phyloP scores from a whole-genome alignment of 2,797 vertebrate species.

The Scolopax bukidnonensis region DNA sequence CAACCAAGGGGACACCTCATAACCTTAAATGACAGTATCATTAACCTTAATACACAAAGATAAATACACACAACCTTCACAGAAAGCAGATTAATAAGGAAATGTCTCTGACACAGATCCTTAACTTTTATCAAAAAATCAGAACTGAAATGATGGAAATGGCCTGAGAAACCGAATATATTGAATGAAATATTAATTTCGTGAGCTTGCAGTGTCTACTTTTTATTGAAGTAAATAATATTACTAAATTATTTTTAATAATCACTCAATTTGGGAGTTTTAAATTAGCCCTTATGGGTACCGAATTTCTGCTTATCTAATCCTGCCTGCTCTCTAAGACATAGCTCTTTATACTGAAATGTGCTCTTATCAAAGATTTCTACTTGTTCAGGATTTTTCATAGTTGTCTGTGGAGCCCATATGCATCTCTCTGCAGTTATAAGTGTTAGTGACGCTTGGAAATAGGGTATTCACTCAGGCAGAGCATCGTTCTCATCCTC shows the following conservation, averaged over 20 bases:
- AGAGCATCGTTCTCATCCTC: constrained; percentile 23
- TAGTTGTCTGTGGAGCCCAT: neutral
- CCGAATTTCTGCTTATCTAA: neutral
- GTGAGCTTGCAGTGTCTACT: neutral
- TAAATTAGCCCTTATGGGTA: neutral
- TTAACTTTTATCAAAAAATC: neutral
- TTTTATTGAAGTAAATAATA: neutral
- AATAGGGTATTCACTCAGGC: constrained; percentile 16
- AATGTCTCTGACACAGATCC: neutral
- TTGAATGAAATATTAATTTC: neutral
- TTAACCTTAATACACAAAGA: neutral
- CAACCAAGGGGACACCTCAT: neutral
- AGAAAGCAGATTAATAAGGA: neutral
- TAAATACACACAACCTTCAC: neutral
- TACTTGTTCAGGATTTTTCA: neutral
- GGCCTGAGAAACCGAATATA: neutral
- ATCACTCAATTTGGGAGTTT: neutral
- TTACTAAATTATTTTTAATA: neutral
- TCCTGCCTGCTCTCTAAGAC: neutral
- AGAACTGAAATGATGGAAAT: neutral
- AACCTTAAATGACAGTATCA: neutral
- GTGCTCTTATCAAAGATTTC: neutral
- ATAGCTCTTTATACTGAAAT: neutral
- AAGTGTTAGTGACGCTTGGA: neutral
- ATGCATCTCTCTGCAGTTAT: neutral